Base-by-base conservation (phyloP, 1,140 invertebrate species). In the Pemphigus obesinymphae region DNA sequence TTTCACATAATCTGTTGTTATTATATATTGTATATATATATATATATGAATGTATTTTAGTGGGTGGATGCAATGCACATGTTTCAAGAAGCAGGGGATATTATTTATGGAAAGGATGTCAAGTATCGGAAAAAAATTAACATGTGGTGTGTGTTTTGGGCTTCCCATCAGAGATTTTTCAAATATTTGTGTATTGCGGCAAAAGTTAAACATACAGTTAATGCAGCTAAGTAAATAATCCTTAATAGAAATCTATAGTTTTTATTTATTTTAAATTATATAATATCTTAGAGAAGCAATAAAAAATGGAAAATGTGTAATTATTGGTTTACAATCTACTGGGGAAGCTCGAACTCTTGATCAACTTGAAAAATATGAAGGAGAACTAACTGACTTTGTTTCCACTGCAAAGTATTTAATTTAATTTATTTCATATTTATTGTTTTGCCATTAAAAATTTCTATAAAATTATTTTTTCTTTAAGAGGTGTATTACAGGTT, bases 71-170 rank as follows among this genome's bases (percentile, higher is more conserved):
- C 96, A 3, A 93, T 97, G 91, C 93, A 96, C 84, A 94, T 93
- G 85, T 99, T 99, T 87, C 94, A 97, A 83, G 93, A 97, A 87
- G 96, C 97, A 2, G 93, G 95, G 0, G 96, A 98, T 86, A 87
- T 99, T 11, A 96, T 99, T 83, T 94, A 97, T 86, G 95, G 94
- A 1, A 96, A 97, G n/a, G n/a, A n/a, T n/a, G n/a, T n/a, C n/a
- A n/a, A n/a, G 86, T 93, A 93, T 83, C 90, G 93, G 45, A 95
- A 96, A 92, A 93, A 93, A 86, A 97, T 95, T 88, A 96, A 93
- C 0, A 96, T 97, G 93, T 97, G 96, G 96, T 94, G 94, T 7
- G 97, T 99, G 87, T 99, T 99, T 88, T 99, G 98, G 98, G 97
- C 96, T 0, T 93, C 97, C 34, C 98, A 99, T 90, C 98, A 99